Conservation (phyloP, 2,113 vertebrate genomes). For the Apaloderma vittatum region DNA sequence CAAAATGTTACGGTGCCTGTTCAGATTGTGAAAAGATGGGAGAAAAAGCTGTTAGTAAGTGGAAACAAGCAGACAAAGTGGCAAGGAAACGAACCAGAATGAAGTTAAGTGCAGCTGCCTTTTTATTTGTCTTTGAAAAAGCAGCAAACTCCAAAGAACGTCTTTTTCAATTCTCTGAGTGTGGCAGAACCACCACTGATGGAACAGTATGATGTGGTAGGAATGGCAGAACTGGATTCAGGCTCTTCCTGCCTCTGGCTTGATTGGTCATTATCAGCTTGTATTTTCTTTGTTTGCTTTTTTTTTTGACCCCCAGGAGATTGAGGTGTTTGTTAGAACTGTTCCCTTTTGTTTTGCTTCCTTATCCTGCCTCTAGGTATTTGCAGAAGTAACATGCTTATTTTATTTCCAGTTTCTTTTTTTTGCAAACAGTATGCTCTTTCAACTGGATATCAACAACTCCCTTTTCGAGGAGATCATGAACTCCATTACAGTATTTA, state of each 20-base stretch:
- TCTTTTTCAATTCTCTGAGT: background rate
- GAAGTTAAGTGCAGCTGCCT: background rate
- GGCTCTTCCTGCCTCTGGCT: background rate
- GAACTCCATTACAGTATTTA: conserved; percentile 5
- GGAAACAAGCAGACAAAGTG: conserved; percentile 35
- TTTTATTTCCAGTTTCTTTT: background rate
- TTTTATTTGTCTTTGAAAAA: background rate
- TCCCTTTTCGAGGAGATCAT: background rate
- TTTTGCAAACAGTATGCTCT: background rate
- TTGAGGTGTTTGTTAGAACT: background rate
- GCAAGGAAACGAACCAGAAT: background rate
- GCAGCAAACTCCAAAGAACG: background rate
- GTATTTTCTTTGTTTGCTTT: conserved; percentile 1
- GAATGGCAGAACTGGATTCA: background rate
- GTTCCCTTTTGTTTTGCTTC: conserved; percentile 15
- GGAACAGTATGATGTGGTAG: background rate
- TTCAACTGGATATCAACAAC: background rate
- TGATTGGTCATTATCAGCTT: background rate
- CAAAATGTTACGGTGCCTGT: background rate
- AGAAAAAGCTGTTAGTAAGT: background rate
- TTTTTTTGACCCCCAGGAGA: background rate
- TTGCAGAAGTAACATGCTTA: background rate
- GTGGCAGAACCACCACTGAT: background rate
- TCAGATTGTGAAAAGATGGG: background rate
- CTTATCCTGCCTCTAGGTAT: background rate